Evolutionary conservation across 2,888 invertebrate species (phyloP), one percentile per base, ranked within the genome.

Genomic region (Drosophila anceps): DNA sequence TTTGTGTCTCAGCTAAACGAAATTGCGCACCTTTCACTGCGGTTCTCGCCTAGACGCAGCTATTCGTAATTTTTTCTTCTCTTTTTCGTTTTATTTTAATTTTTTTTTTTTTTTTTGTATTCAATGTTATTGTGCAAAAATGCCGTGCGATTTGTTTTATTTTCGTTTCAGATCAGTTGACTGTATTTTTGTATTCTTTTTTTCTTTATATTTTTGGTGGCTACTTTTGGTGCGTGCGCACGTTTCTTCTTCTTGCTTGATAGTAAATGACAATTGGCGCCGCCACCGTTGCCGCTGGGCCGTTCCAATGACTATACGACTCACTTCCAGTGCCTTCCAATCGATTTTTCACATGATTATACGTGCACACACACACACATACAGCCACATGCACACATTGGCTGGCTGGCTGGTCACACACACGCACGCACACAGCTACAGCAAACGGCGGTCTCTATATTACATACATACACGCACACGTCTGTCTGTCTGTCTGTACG

Each of bases 291-390:
- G 69, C 76, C 58, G 72, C 62, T 54, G 76, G 37, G 55, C 55
- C 68, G 57, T 83, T 85, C 86, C 76, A 76, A 64, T 76, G 73
- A 85, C 71, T 69, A 72, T 61, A 73, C 33, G 71, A 62, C 60
- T 53, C 69, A 60, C 62, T 81, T 79, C 80, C 80, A 79, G 72
- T 75, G 48, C 24, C 69, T 91, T 91, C 91, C 91, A 91, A 91
- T 91, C 91, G 91, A 91, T 91, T 91, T 91, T 91, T 92, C 91
- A 92, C 91, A 92, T 90, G 86, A 91, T 91, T 88, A 83, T 87
- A 74, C 72, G 62, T 72, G 73, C 51, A 54, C 54, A 63, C 46
- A 48, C 50, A 51, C 51, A 54, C 54, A 66, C 46, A 43, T 44
- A 51, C 29, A 54, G 20, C 50, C 27, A 44, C 54, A 64, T 39